Conservation (phyloP, 2,113 vertebrate genomes). For the Tragelaphus strepsiceros region DNA sequence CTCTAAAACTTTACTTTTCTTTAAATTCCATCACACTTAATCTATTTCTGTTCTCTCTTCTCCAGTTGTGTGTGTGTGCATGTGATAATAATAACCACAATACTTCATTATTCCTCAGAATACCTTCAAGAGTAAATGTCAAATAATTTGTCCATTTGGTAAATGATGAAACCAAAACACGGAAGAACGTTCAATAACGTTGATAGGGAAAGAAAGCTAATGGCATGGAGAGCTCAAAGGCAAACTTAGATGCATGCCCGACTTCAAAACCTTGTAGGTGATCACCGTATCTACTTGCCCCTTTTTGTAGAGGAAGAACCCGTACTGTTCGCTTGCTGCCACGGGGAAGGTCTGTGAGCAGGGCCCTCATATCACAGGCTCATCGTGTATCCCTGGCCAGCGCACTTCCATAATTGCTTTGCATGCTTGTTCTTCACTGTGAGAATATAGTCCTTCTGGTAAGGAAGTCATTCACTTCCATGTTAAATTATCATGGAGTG, state of each 20-base stretch:
- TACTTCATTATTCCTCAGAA: background rate
- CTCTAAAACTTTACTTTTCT: background rate
- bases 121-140: background rate
- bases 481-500: background rate
- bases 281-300: background rate
- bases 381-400: background rate
- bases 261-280: background rate
- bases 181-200: background rate
- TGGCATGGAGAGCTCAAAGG: background rate
- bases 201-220: background rate
- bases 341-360: fast-evolving
- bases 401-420: background rate
- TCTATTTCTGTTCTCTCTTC: background rate
- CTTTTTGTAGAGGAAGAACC: background rate
- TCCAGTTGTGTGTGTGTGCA: background rate
- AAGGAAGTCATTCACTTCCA: background rate
- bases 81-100: background rate
- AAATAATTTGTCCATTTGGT: background rate
- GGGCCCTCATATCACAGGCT: background rate
- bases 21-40: background rate
- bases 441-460: background rate
- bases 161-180: background rate
- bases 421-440: background rate
- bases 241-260: background rate
- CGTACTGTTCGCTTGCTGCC: fast-evolving